Percentiles rank a stretch among this genome's conserved stretches.
These are phyloP conservation scores for Ptiloglossa arizonensis DNA, from an alignment of 1,140 invertebrate genomes.

Conservation along the genomic window DNA sequence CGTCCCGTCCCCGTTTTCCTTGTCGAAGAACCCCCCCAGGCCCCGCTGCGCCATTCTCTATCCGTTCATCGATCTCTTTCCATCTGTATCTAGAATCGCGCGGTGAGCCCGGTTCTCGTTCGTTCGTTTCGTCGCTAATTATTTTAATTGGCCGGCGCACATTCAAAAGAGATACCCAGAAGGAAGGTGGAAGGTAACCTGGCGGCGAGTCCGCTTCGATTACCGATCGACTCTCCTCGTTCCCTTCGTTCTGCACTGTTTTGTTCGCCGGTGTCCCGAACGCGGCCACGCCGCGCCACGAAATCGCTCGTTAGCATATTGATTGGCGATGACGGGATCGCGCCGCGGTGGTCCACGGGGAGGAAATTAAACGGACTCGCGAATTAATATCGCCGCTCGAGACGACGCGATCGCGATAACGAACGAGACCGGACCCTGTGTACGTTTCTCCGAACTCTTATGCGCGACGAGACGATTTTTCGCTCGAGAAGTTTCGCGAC, in stretches of 20 bases:
- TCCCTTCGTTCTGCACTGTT: constrained; percentile 22
- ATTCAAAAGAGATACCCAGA: constrained; percentile 67
- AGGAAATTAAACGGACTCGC: constrained; percentile 73
- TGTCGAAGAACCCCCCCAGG: constrained; percentile 2
- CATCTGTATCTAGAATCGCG: constrained; percentile 67
- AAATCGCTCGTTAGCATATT: constrained; percentile 80
- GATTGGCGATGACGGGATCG: constrained; percentile 80
- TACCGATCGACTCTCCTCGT: constrained; percentile 51
- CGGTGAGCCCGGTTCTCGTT: constrained; percentile 54
- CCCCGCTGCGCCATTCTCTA: constrained; percentile 4
- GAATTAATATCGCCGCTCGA: constrained; percentile 69
- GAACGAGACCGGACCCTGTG: neutral
- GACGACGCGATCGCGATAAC: constrained; percentile 22
- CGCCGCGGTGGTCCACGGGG: constrained; percentile 59
- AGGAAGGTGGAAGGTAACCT: constrained; percentile 56
- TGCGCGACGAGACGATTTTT: too few relatives aligned
- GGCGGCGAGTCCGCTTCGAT: constrained; percentile 57
- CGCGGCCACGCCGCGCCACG: constrained; percentile 26
- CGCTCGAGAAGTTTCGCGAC: too few relatives aligned
- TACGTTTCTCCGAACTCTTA: too few relatives aligned
- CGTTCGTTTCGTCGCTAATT: constrained; percentile 72
- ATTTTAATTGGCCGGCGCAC: constrained; percentile 71
- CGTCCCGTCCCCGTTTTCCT: constrained; percentile 38
- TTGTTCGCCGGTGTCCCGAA: constrained; percentile 5
- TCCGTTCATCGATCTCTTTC: constrained; percentile 48